A percentile compares a stretch with the other conserved stretches of the same genome.
phyloP scores from a whole-genome alignment of 2,113 vertebrate species.

The Pterocles gutturalis region DNA sequence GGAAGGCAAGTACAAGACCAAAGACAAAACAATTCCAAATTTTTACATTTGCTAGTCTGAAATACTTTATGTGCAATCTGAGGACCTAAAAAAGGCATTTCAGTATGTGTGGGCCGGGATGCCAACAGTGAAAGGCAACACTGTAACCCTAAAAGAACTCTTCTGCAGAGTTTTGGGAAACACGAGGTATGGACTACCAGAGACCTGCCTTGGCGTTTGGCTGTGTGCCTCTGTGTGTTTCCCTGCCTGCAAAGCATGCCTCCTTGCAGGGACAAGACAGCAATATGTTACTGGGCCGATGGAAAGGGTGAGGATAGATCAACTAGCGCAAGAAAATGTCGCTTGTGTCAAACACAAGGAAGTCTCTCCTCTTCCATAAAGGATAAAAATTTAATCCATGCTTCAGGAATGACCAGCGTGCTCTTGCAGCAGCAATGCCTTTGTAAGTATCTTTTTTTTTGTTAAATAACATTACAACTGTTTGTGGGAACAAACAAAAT shows the following conservation, averaged over 20 bases:
- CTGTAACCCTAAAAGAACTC: background rate
- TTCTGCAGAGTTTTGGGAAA: background rate
- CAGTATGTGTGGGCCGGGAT: background rate
- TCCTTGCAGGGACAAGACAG: background rate
- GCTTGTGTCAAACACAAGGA: background rate
- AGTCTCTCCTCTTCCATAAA: background rate
- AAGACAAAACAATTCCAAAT: background rate
- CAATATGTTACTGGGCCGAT: background rate
- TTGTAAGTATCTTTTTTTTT: background rate
- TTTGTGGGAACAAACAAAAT: background rate
- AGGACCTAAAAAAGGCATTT: background rate
- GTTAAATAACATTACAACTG: background rate
- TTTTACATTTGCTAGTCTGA: background rate
- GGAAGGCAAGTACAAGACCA: background rate
- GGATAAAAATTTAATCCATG: background rate
- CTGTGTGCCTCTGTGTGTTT: background rate
- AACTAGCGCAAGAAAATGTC: background rate
- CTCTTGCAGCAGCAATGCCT: background rate
- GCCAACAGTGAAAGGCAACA: background rate
- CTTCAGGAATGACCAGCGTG: background rate
- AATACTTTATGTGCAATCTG: background rate
- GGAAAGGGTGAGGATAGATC: background rate
- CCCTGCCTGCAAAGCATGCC: background rate
- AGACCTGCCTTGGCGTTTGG: background rate
- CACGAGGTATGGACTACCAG: fast-evolving